Evolutionary conservation across 2,888 invertebrate species (phyloP).

Genomic region (Resseliella maxima): DNA sequence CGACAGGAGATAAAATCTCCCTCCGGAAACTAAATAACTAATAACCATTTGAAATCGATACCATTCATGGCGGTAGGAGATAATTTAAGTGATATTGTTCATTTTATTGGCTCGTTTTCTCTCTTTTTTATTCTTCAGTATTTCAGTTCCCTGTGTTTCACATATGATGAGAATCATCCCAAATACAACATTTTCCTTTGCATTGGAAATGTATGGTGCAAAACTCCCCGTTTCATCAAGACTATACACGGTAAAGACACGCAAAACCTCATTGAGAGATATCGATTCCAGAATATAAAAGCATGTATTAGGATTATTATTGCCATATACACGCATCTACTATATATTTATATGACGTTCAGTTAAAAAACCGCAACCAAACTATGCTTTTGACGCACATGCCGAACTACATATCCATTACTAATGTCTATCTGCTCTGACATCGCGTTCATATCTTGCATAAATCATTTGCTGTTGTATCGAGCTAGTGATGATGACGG

Average conservation of each 20-base stretch:
- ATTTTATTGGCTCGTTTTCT: constrained; percentile 10
- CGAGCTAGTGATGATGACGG: background rate
- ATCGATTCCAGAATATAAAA: background rate
- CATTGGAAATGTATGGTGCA: background rate
- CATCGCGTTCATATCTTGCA: constrained; percentile 24
- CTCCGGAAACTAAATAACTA: constrained; percentile 30
- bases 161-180: background rate
- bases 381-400: background rate
- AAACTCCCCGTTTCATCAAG: background rate
- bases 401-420: constrained; percentile 38
- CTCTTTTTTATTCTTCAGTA: background rate
- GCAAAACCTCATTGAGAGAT: background rate
- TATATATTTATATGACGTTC: background rate
- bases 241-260: background rate
- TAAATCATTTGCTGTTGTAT: background rate
- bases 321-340: constrained; percentile 15
- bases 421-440: constrained; percentile 5
- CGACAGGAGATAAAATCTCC: background rate
- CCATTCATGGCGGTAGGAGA: background rate
- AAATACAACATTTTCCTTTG: constrained; percentile 1
- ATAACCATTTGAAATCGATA: constrained; percentile 55
- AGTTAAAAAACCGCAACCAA: background rate
- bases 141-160: background rate
- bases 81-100: constrained; percentile 49
- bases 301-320: constrained; percentile 27